Base-by-base conservation (phyloP, 2,113 vertebrate species). In the Istiophorus platypterus region DNA sequence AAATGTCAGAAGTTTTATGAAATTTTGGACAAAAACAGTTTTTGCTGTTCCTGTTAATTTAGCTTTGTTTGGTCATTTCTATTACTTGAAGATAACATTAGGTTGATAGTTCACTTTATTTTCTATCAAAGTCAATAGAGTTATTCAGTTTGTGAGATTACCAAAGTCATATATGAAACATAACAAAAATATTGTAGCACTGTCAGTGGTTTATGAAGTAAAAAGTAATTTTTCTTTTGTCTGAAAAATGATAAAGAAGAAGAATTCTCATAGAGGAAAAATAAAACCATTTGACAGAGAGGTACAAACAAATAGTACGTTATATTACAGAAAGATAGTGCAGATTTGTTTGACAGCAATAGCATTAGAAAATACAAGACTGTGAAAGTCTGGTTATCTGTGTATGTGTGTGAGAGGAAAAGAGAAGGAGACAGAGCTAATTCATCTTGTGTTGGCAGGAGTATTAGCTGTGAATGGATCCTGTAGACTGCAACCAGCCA, bases 371-470 rank as follows among this genome's bases (percentile, higher is more conserved):
- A 78, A 89, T 59, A 74, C 71, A 76, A 52, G 39, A 47, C 56
- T 56, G 63, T 71, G 61, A 58, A 20, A 31, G 51, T 59, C 52
- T 22, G 56, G 72, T 47, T 78, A 47, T 51, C 34, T 56, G 24
- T 52, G 9, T 24, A 17, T 57, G 37, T 51, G 41, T 58, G 11
- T 37, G 62, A 26, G 52, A 5, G 37, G 4, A 47, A 27, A 70
- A 71, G 47, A 56, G n/a, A 58, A 68, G 54, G 54, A 66, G 15
- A 61, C 22, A 15, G 83, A 69, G 76, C 65, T 83, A 68, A 89
- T 92, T 74, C 41, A 89, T 92, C 88, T 84, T 89, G 34, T 72
- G 68, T 51, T 87, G 86, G 85, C 88, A 89, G 78, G 15, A 49
- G 76, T 78, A 72, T 90, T 72, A 86, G 78, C 78, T 77, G 56